Evolutionary conservation across 2,888 invertebrate species (phyloP), one percentile per base, ranked within the genome.

Genomic region (Pheosia gnoma): DNA sequence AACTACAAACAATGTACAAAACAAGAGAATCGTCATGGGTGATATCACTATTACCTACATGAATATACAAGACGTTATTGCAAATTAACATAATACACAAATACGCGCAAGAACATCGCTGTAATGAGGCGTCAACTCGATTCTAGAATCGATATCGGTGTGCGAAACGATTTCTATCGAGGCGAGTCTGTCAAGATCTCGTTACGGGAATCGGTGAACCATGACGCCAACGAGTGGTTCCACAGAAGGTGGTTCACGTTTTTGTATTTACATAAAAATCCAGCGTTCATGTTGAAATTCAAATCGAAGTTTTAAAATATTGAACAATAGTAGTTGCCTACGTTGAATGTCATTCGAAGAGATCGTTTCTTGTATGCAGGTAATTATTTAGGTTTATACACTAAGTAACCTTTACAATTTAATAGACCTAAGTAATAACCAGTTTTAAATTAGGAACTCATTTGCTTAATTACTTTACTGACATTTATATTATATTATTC

Each of bases 141-240:
- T 68, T 68, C 59, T 61, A 65, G 58, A 65, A 59, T 65, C 58
- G 61, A 65, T 65, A 70, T 64, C 69, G 43, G 47, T 59, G 63
- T 63, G 59, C 61, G 70, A 75, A 68, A 71, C 70, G 80, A 81
- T 81, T 81, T 83, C 80, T 81, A 82, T 71, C 74, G 75, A 75
- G 71, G 76, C 71, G 63, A 68, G 70, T 72, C 66, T 72, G 75
- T 78, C 75, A 79, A 78, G 75, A 78, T 81, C 82, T 84, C 69
- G 79, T 85, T 86, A 84, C 78, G 70, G 67, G 61, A 77, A 60
- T 66, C 80, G 67, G 67, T 82, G 80, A 80, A 77, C 75, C 83
- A 72, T 80, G 75, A 73, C 74, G 61, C 58, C 66, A 52, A 58
- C 60, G 65, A 68, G 63, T 59, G 59, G 54, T 62, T 58, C 63